These are phyloP conservation scores for Ophion ventricosus DNA, from an alignment of 2,888 invertebrate species.

Conservation along the genomic window DNA sequence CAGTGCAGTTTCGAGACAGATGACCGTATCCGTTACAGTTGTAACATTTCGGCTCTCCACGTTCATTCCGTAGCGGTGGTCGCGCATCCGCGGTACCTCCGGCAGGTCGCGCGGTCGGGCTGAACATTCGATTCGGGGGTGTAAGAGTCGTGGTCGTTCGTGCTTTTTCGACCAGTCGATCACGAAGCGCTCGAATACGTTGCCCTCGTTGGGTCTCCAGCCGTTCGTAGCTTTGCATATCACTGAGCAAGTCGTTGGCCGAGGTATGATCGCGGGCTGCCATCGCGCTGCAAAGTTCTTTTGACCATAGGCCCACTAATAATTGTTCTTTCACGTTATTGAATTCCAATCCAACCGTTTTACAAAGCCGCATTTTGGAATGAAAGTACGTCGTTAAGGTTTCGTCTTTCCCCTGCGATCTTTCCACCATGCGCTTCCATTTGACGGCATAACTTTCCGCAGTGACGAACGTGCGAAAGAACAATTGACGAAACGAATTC, in stretches of 20 bases:
- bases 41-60: slow-evolving; percentile 14
- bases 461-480: not conserved
- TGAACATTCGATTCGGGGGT: not conserved
- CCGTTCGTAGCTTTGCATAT: not conserved
- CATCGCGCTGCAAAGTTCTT: not conserved
- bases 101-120: not conserved
- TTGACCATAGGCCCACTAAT: not conserved
- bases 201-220: not conserved
- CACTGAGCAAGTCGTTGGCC: not conserved
- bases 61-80: not conserved
- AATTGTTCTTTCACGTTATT: not conserved
- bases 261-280: not conserved
- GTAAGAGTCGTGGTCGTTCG: not conserved
- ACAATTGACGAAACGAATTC: not conserved
- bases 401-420: not conserved
- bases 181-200: not conserved
- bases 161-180: not conserved
- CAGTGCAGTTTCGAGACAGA: slow-evolving; percentile 23
- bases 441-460: not conserved
- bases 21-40: slow-evolving; percentile 39
- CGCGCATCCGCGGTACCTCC: not conserved
- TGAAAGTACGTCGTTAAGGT: not conserved
- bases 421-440: not conserved
- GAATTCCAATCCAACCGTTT: not conserved
- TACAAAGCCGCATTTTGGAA: not conserved